Conservation (phyloP, 2,797 vertebrate genomes). For the Sternarchorhynchus goeldii region DNA sequence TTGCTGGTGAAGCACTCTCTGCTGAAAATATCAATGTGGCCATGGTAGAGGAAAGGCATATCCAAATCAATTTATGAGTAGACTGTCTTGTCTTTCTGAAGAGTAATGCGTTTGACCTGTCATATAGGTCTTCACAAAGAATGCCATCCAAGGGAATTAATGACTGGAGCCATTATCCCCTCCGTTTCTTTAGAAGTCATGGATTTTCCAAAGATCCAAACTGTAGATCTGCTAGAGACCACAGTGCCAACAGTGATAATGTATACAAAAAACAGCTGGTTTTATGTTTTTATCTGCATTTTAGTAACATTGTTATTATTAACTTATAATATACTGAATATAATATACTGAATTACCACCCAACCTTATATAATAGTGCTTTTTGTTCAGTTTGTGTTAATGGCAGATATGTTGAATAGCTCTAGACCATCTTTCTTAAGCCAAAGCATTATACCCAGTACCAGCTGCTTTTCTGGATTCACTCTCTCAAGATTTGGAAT, state of each 20-base stretch:
- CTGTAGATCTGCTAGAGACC: constrained; percentile 8
- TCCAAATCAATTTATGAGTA: constrained; percentile 55
- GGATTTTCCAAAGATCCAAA: constrained; percentile 11
- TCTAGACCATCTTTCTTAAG: no score
- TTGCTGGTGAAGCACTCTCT: constrained; percentile 51
- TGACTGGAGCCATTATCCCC: constrained; percentile 40
- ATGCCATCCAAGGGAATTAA: constrained; percentile 43
- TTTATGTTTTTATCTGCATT: not conserved
- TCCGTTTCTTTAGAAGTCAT: not conserved
- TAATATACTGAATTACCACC: not conserved
- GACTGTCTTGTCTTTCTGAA: constrained; percentile 54
- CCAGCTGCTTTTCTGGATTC: no score
- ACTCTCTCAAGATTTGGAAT: not conserved
- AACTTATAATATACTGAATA: not conserved
- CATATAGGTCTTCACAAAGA: constrained; percentile 53
- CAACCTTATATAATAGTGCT: not conserved
- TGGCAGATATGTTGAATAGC: no score
- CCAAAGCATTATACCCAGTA: no score
- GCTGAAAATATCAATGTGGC: constrained; percentile 56
- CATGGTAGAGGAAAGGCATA: constrained; percentile 50
- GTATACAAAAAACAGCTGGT: not conserved
- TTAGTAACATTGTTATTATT: not conserved
- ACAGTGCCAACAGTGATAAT: constrained; percentile 12
- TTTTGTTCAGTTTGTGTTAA: not conserved
- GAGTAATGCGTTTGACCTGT: constrained; percentile 55